These are phyloP conservation scores for Lordiphosa clarofinis DNA, from an alignment of 1,140 invertebrate species.

Conservation along the genomic window DNA sequence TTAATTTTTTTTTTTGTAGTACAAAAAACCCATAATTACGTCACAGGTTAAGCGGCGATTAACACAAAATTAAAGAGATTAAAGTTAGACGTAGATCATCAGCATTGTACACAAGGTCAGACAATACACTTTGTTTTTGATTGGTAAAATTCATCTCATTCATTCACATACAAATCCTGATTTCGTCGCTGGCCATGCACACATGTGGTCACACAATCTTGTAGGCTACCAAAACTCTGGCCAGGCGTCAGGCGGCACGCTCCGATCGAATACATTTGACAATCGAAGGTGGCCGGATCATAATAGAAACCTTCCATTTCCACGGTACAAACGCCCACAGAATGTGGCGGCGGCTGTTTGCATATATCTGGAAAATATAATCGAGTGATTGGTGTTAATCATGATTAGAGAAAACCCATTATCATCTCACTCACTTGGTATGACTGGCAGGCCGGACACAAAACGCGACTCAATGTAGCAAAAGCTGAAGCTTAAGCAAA, in stretches of 20 bases:
- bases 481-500: slow-evolving; percentile 27
- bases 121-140: slow-evolving; percentile 4
- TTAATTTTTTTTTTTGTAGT: neutral
- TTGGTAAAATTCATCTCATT: slow-evolving; percentile 17
- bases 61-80: slow-evolving; percentile 20
- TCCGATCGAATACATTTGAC: slow-evolving; percentile 53
- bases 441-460: slow-evolving; percentile 9
- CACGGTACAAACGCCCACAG: slow-evolving; percentile 67
- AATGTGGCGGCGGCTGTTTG: slow-evolving; percentile 54
- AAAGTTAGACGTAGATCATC: slow-evolving; percentile 19
- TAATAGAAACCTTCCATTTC: slow-evolving; percentile 72
- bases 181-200: slow-evolving; percentile 43
- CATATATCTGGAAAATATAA: slow-evolving; percentile 47
- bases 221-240: slow-evolving; percentile 66
- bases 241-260: slow-evolving; percentile 59
- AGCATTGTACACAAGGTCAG: slow-evolving; percentile 1
- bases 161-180: slow-evolving; percentile 53
- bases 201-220: slow-evolving; percentile 63
- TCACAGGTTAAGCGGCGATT: slow-evolving; percentile 29
- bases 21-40: slow-evolving; percentile 25
- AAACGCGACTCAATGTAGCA: slow-evolving; percentile 29
- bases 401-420: neutral
- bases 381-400: neutral
- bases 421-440: slow-evolving; percentile 50
- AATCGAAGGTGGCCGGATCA: slow-evolving; percentile 48